phyloP scores from a whole-genome alignment of 2,797 vertebrate genomes.

The Betta splendens region DNA sequence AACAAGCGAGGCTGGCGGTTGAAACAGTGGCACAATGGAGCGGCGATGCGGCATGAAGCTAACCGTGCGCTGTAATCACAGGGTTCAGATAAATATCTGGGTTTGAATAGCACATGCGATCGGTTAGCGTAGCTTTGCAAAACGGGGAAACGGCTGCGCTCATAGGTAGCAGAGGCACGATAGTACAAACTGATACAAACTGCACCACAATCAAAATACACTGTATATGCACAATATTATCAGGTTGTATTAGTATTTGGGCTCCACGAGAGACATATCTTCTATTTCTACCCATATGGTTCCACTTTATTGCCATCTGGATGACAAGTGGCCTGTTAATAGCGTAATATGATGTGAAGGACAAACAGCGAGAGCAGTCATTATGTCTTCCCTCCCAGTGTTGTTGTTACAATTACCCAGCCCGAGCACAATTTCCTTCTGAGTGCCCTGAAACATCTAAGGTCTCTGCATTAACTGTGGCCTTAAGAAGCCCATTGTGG shows the following conservation, averaged over 20 bases:
- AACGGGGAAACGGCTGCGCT: too few relatives aligned
- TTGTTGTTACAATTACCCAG: slow-evolving; percentile 71
- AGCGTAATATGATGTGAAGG: slow-evolving; percentile 60
- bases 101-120: too few relatives aligned
- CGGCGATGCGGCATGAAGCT: too few relatives aligned
- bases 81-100: too few relatives aligned
- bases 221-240: neutral
- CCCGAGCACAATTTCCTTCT: slow-evolving; percentile 69
- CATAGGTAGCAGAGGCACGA: too few relatives aligned
- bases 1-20: slow-evolving; percentile 54
- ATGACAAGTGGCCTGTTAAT: slow-evolving; percentile 54
- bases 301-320: slow-evolving; percentile 22
- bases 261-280: slow-evolving; percentile 14
- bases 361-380: slow-evolving; percentile 52
- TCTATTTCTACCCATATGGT: slow-evolving; percentile 37
- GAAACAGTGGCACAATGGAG: slow-evolving; percentile 63
- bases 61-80: too few relatives aligned
- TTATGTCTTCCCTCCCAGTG: slow-evolving; percentile 63
- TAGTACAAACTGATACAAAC: too few relatives aligned
- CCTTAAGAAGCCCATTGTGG: slow-evolving; percentile 49
- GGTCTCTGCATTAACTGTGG: slow-evolving; percentile 40
- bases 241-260: neutral
- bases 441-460: slow-evolving; percentile 47
- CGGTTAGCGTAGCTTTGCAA: too few relatives aligned
- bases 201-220: too few relatives aligned